Conservation (phyloP, 2,113 vertebrate genomes). For the Chaenogobius annularis region DNA sequence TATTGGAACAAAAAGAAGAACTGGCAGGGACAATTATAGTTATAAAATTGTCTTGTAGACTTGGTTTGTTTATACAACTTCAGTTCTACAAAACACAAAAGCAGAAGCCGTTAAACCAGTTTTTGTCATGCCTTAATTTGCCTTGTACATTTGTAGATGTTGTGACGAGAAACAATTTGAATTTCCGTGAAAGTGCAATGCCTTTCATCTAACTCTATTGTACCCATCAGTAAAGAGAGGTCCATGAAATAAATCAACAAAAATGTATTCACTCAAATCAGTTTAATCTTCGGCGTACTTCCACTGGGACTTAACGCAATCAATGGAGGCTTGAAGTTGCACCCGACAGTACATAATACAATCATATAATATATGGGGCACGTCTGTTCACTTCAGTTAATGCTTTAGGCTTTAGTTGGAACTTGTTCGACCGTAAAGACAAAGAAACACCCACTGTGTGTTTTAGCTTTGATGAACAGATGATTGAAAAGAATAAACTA, state of each 20-base stretch:
- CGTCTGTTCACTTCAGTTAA: slow-evolving; percentile 5
- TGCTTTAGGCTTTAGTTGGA: background rate
- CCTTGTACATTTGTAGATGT: background rate
- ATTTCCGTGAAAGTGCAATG: background rate
- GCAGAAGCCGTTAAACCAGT: background rate
- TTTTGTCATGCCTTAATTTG: background rate
- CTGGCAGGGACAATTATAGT: background rate
- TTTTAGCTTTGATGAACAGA: no score
- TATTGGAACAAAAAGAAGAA: background rate
- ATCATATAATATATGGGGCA: background rate
- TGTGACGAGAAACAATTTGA: background rate
- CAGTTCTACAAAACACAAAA: background rate
- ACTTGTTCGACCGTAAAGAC: background rate
- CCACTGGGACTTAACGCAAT: slow-evolving; percentile 11
- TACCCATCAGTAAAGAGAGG: background rate
- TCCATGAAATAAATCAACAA: background rate
- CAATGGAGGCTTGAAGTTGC: slow-evolving; percentile 17
- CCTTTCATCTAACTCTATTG: slow-evolving; percentile 15
- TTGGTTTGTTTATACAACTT: background rate
- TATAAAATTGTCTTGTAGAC: background rate
- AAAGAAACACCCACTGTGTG: background rate
- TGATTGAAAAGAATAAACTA: no score
- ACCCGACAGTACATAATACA: slow-evolving; percentile 7
- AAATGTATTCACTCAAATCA: slow-evolving; percentile 22
- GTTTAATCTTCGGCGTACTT: slow-evolving; percentile 15